Evolutionary conservation across 2,113 vertebrate species (phyloP).

Genomic region (Noctilio leporinus): DNA sequence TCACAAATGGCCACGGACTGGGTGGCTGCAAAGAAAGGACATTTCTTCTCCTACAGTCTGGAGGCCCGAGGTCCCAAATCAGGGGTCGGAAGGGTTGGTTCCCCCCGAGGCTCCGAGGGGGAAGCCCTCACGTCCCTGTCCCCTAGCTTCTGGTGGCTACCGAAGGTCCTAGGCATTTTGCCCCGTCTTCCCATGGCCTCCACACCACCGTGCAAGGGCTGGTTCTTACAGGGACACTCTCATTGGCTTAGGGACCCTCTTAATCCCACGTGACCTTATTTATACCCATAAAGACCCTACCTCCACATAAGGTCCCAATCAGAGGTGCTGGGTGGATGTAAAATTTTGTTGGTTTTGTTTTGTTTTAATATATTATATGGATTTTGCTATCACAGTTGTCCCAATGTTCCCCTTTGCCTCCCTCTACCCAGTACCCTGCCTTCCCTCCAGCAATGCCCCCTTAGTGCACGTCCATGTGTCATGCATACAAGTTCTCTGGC

Average conservation of each 20-base stretch:
- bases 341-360: too few species aligned
- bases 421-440: too few species aligned
- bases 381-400: too few species aligned
- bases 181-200: rapidly evolving
- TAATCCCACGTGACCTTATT: neutral
- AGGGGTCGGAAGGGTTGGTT: neutral
- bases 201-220: too few species aligned
- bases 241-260: neutral
- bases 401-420: too few species aligned
- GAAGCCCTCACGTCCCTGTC: too few species aligned
- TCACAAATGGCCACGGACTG: neutral
- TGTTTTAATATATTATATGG: too few species aligned
- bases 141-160: neutral
- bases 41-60: neutral
- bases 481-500: too few species aligned
- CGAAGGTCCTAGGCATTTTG: neutral
- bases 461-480: too few species aligned
- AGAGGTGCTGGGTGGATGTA: neutral
- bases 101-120: neutral
- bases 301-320: neutral
- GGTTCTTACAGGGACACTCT: neutral
- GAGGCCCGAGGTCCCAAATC: neutral
- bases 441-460: too few species aligned
- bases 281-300: neutral
- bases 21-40: neutral